Evolutionary conservation across 1,140 invertebrate species (phyloP).

Genomic region (Teleopsis dalmanni): DNA sequence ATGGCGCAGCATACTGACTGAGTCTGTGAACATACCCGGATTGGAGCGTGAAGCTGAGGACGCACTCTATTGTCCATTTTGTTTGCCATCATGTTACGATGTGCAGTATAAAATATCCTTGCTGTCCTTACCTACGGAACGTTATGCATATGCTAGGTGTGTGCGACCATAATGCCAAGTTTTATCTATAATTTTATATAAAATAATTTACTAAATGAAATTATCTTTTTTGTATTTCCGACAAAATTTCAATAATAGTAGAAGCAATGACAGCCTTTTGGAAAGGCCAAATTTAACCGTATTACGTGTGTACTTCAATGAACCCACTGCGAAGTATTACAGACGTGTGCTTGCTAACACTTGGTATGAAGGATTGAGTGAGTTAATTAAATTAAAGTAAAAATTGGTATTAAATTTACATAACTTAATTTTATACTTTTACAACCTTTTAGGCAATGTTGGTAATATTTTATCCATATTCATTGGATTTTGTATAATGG

Average conservation of each 20-base stretch:
- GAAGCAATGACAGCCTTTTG: not conserved
- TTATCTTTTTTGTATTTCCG: no score
- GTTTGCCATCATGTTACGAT: conserved; percentile 28
- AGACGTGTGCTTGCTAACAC: conserved; percentile 10
- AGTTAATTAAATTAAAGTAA: no score
- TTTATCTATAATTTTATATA: no score
- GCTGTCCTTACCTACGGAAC: conserved; percentile 10
- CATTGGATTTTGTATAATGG: conserved; percentile 40
- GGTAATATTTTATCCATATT: conserved; percentile 42
- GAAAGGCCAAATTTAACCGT: conserved; percentile 4
- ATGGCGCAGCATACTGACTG: conserved; percentile 39
- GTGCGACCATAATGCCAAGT: no score
- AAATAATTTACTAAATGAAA: no score
- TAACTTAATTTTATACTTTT: no score
- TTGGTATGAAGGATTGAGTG: conserved; percentile 14
- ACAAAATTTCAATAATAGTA: not conserved
- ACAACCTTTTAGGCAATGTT: conserved; percentile 29
- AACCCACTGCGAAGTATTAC: conserved; percentile 8
- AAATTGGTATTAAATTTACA: no score
- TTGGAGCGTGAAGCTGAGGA: conserved; percentile 38
- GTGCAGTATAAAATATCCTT: conserved; percentile 10
- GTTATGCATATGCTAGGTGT: no score
- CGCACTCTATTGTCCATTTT: conserved; percentile 36
- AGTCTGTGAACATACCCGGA: conserved; percentile 24
- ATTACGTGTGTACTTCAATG: conserved; percentile 6